Base-by-base conservation (phyloP, 2,888 invertebrate species). In the Drosophila mimica region DNA sequence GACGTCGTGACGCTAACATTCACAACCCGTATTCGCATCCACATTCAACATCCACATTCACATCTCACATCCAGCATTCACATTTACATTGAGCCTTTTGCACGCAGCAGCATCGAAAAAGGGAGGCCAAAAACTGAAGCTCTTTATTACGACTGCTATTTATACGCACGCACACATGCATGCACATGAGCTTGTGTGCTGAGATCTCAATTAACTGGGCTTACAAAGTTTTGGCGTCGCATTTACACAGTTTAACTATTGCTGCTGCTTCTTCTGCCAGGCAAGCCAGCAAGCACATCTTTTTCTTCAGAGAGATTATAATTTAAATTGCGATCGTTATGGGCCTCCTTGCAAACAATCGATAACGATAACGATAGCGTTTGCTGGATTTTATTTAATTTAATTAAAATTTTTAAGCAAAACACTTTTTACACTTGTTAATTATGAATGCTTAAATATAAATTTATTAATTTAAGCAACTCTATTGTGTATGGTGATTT, bases 131-230 rank as follows among this genome's bases (percentile, higher is more conserved):
- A 68, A 54, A 54, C 20, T 51, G 52, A 51, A 61, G 60, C 69
- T 69, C 60, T 60, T 60, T 48, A 69, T 60, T 68, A 59, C 51
- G 67, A 46, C 40, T 64, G 52, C 57, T 51, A 64, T 49, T 68
- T 64, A 51, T 64, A 46, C 46, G n/a, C 33, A 46, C 48, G 54
- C 33, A 54, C 36, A 25, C n/a, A 8, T n/a, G 17, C 8, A 2
- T 38, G 5, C 38, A 11, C n/a, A 51, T 68, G 30, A 40, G 46
- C 20, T 46, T 46, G 46, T 25, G 7, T 28, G 57, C 48, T 58
- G 62, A 71, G 69, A 46, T 71, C 70, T 71, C 69, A 71, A 71
- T 71, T 71, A 71, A 69, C 49, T 57, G 43, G 46, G 43, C 52
- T 46, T 69, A 62, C 57, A 33, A 49, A 28, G 49, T 17, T 17